Percentiles rank a stretch among this genome's conserved stretches.
Evolutionary conservation across 53 echinoderm and acorn worm species (phyloP).

Genomic region (Hippasteria phrygiana): DNA sequence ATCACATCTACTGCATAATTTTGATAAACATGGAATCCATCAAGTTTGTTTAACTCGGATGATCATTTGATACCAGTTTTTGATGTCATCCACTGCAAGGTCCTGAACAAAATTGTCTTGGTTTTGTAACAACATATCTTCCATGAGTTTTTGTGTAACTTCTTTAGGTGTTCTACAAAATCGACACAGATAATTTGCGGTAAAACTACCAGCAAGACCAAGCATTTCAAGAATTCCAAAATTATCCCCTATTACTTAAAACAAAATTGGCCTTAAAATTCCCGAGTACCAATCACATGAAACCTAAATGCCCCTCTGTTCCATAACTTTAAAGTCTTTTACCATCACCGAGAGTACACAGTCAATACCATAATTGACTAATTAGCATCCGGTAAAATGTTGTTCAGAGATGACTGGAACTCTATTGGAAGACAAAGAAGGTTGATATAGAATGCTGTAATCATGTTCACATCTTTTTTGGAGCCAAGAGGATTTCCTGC

Average conservation of each 20-base stretch:
- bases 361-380: slow-evolving; percentile 63
- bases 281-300: slow-evolving; percentile 49
- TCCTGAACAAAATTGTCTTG: slow-evolving; percentile 54
- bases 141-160: slow-evolving; percentile 21
- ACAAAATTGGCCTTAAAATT: slow-evolving; percentile 44
- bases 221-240: slow-evolving; percentile 59
- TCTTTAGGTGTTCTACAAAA: slow-evolving; percentile 48
- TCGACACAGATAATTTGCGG: slow-evolving; percentile 61
- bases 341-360: slow-evolving; percentile 28
- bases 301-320: slow-evolving; percentile 8
- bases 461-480: slow-evolving; percentile 56
- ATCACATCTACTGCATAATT: slow-evolving; percentile 68
- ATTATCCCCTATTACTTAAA: slow-evolving; percentile 68
- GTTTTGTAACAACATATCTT: slow-evolving; percentile 49
- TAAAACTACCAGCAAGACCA: slow-evolving; percentile 67
- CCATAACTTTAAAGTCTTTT: slow-evolving; percentile 30
- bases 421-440: slow-evolving; percentile 55
- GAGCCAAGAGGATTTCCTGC: slow-evolving; percentile 68
- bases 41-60: slow-evolving; percentile 55
- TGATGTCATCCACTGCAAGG: slow-evolving; percentile 40
- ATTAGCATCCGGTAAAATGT: slow-evolving; percentile 55
- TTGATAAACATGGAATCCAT: slow-evolving; percentile 65
- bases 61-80: slow-evolving; percentile 67
- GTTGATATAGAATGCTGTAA: slow-evolving; percentile 58
- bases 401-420: slow-evolving; percentile 55